phyloP scores from a whole-genome alignment of 2,888 invertebrate genomes.

The Metopia argyrocephala region DNA sequence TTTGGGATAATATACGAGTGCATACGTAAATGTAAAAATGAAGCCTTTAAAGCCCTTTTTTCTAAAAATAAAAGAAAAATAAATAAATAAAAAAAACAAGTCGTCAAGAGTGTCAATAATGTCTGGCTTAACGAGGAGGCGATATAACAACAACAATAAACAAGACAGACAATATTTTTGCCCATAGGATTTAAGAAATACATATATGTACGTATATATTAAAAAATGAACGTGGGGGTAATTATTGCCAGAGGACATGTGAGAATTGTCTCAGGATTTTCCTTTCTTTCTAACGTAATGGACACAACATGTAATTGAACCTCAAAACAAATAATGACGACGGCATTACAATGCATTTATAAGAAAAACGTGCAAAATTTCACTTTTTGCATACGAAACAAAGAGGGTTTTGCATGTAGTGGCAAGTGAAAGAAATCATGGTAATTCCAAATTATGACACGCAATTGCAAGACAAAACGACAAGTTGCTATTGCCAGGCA shows the following conservation, averaged over 20 bases:
- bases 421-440: conserved; percentile 10
- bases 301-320: conserved; percentile 9
- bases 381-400: conserved; percentile 38
- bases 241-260: conserved; percentile 53
- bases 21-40: too few relatives aligned
- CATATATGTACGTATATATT: neutral
- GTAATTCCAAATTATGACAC: conserved; percentile 58
- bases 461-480: conserved; percentile 29
- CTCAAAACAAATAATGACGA: neutral
- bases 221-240: conserved; percentile 30
- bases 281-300: conserved; percentile 21
- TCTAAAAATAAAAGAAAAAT: too few relatives aligned
- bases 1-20: conserved; percentile 7
- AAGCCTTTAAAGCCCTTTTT: conserved; percentile 56
- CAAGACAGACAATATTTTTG: conserved; percentile 10
- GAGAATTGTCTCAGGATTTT: conserved; percentile 41
- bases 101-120: conserved; percentile 64
- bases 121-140: conserved; percentile 56
- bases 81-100: too few relatives aligned
- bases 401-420: conserved; percentile 10
- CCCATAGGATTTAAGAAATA: too few relatives aligned
- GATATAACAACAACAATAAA: conserved; percentile 28
- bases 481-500: neutral
- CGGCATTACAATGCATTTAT: neutral
- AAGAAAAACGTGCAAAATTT: conserved; percentile 56